Evolutionary conservation across 2,113 vertebrate species (phyloP).

Genomic region (Pelecanoides urinatrix): DNA sequence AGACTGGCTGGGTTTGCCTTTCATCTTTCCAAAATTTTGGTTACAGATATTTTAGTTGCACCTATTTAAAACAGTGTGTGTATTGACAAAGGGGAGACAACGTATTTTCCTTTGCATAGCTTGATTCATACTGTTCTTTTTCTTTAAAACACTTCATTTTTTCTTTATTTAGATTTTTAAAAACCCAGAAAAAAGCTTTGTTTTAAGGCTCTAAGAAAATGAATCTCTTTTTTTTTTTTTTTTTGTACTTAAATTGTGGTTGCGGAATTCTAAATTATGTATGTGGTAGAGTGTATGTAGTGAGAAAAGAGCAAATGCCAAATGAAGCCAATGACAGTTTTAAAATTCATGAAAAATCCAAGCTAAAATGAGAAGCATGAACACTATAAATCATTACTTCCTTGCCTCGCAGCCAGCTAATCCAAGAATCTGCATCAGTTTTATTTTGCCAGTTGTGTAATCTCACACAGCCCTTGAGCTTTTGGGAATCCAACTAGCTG

Average conservation of each 20-base stretch:
- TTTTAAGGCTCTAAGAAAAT: slow-evolving; percentile 1
- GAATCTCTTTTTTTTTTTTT: background rate
- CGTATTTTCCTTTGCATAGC: background rate
- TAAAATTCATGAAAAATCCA: slow-evolving; percentile 67
- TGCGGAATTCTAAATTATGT: slow-evolving; percentile 59
- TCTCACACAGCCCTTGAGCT: background rate
- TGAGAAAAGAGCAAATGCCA: slow-evolving; percentile 65
- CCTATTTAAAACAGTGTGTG: background rate
- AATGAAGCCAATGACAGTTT: slow-evolving; percentile 63
- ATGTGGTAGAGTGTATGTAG: slow-evolving; percentile 54
- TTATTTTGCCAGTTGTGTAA: slow-evolving; percentile 55
- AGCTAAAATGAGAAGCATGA: slow-evolving; percentile 67
- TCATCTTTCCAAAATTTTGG: background rate
- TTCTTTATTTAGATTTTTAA: background rate
- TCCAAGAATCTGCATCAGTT: slow-evolving; percentile 49
- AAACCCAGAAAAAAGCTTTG: background rate
- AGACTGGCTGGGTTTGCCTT: background rate
- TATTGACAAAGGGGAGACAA: background rate
- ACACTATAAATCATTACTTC: slow-evolving; percentile 60
- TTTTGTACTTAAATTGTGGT: slow-evolving; percentile 18
- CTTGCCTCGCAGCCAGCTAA: slow-evolving; percentile 48
- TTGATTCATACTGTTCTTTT: background rate
- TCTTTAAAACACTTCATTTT: background rate
- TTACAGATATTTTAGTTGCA: background rate
- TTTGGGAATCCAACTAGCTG: background rate